phyloP scores from a whole-genome alignment of 2,797 vertebrate species.

The Mycteria americana region DNA sequence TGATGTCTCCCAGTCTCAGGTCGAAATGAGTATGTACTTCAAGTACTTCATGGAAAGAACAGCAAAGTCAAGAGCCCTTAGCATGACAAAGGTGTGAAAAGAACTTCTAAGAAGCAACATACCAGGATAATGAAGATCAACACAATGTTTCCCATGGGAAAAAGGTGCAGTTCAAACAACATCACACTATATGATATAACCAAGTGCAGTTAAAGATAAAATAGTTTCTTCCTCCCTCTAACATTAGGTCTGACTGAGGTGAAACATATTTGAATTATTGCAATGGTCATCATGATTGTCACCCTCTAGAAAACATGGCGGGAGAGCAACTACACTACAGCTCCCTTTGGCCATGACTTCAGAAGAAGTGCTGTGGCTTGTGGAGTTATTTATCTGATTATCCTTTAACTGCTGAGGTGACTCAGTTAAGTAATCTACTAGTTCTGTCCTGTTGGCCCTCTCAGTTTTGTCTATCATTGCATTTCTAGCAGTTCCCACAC shows the following conservation, averaged over 20 bases:
- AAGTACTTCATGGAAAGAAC: background rate
- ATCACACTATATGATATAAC: background rate
- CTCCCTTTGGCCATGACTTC: background rate
- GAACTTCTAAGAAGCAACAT: constrained; percentile 13
- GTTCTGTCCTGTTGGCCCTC: constrained; percentile 36
- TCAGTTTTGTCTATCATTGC: constrained; percentile 25
- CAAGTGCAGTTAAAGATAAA: background rate
- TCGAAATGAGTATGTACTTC: constrained; percentile 19
- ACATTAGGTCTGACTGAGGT: background rate
- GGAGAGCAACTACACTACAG: background rate
- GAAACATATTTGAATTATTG: background rate
- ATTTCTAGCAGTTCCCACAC: background rate
- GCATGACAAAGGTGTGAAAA: background rate
- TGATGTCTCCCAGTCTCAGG: background rate
- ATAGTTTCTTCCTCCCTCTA: background rate
- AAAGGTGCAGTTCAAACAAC: constrained; percentile 55
- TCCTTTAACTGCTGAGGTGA: constrained; percentile 25
- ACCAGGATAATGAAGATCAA: constrained; percentile 32
- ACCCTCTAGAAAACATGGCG: background rate
- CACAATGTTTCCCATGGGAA: background rate
- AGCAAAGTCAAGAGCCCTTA: background rate
- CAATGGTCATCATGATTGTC: background rate
- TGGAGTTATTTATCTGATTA: constrained; percentile 47
- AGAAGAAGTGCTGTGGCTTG: constrained; percentile 7
- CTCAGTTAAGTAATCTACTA: constrained; percentile 45